These are phyloP conservation scores for Dichetophora obliterata DNA, from an alignment of 2,888 invertebrate species.

Conservation along the genomic window DNA sequence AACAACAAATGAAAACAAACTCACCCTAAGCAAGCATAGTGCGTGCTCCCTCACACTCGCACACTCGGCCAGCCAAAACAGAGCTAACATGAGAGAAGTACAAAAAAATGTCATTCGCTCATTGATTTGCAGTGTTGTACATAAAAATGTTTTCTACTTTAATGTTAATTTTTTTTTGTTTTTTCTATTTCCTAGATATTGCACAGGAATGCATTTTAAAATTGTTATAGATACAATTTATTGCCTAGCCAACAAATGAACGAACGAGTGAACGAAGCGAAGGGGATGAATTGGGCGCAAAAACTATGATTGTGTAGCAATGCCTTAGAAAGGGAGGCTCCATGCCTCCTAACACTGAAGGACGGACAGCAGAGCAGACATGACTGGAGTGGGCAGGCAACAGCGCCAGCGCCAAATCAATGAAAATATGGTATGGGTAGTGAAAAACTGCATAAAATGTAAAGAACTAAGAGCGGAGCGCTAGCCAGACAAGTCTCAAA, in stretches of 20 bases:
- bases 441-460: conserved; percentile 2
- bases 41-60: conserved; percentile 10
- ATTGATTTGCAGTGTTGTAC: conserved; percentile 30
- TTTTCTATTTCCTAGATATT: conserved; percentile 15
- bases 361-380: not conserved
- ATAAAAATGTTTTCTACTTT: not conserved
- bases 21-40: not conserved
- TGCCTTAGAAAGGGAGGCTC: not conserved
- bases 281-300: not conserved
- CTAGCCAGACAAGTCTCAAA: conserved; percentile 36
- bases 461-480: conserved; percentile 26
- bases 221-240: conserved; percentile 53
- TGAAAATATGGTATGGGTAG: conserved; percentile 7
- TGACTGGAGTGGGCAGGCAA: conserved; percentile 24
- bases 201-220: conserved; percentile 47
- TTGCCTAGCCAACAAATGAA: conserved; percentile 17
- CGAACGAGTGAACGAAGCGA: not conserved
- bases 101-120: not conserved
- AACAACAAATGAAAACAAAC: conserved; percentile 22
- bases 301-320: conserved; percentile 4
- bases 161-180: not conserved
- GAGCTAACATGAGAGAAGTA: not conserved
- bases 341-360: not conserved
- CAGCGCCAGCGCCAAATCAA: conserved; percentile 38
- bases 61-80: not conserved